Base-by-base conservation (phyloP, 2,888 invertebrate species). In the Leptothorax acervorum region DNA sequence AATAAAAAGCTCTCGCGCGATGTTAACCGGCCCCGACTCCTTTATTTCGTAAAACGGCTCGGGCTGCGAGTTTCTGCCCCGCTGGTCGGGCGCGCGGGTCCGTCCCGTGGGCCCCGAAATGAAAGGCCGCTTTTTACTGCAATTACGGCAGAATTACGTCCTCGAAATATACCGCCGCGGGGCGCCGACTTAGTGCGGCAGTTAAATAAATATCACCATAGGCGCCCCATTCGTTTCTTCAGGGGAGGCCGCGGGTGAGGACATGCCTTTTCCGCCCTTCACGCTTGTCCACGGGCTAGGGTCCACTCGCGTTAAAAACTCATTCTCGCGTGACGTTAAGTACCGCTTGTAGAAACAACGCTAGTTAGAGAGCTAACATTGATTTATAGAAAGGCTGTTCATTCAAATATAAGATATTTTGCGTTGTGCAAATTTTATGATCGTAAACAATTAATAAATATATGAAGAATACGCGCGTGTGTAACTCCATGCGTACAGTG, bases 191-290 rank as follows among this genome's bases (percentile, higher is more conserved):
- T 92, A 91, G 92, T 90, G 88, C 91, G 87, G 87, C 90, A 90
- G 92, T 92, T 91, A 92, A 93, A 92, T 92, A 92, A 92, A 93
- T 92, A 92, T 91, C 90, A 84, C 90, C 90, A 87, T 92, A 88
- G 91, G 89, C 86, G 86, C 85, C 83, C 79, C 85, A 89, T 89
- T 89, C 86, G 90, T 89, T 86, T 87, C 91, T 83, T 89, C 89
- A 86, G 85, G 87, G 87, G 90, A 90, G 89, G 90, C 82, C 82
- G 66, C 83, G 81, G 86, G 60, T 51, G 78, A 74, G 79, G 48
- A 73, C 60, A 39, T 60, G 74, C 18, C 60, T 48, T 90, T 85
- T 88, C 86, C 68, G 78, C 51, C 88, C 88, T 60, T 81, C 74
- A 23, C 11, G 71, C 42, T 45, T 18, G 73, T 42, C 60, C 12